Percentiles rank a stretch among this genome's conserved stretches.
Conservation (phyloP, 2,113 vertebrate genomes). For the Pelusios castaneus region DNA sequence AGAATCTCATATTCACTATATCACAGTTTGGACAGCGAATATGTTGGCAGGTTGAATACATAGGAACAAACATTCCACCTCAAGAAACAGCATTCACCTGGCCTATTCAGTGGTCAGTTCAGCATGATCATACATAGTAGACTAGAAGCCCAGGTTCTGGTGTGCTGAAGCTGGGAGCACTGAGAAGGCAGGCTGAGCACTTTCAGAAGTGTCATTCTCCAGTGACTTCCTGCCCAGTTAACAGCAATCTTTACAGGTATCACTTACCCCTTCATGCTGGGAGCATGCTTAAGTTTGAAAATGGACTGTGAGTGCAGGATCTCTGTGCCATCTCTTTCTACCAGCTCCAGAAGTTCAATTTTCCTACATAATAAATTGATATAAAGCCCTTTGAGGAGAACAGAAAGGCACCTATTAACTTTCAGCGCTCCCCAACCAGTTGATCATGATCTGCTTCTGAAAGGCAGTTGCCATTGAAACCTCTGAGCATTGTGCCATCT, state of each 20-base stretch:
- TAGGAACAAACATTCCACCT: background rate
- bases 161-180: background rate
- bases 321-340: fast-evolving
- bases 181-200: background rate
- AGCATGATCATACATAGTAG: fast-evolving
- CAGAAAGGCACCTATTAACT: background rate
- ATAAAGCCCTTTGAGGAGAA: background rate
- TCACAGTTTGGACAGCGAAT: fast-evolving
- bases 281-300: background rate
- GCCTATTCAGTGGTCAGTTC: background rate
- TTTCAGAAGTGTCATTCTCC: background rate
- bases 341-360: background rate
- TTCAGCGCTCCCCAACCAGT: background rate
- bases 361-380: background rate
- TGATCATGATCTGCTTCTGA: no score
- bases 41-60: background rate
- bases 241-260: background rate
- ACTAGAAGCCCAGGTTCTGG: background rate
- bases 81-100: background rate
- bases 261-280: background rate
- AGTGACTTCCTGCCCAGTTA: background rate
- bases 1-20: fast-evolving
- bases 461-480: no score
- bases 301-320: background rate
- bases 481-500: no score